Base-by-base conservation (phyloP, 2,113 vertebrate species). In the Centrocercus urophasianus region DNA sequence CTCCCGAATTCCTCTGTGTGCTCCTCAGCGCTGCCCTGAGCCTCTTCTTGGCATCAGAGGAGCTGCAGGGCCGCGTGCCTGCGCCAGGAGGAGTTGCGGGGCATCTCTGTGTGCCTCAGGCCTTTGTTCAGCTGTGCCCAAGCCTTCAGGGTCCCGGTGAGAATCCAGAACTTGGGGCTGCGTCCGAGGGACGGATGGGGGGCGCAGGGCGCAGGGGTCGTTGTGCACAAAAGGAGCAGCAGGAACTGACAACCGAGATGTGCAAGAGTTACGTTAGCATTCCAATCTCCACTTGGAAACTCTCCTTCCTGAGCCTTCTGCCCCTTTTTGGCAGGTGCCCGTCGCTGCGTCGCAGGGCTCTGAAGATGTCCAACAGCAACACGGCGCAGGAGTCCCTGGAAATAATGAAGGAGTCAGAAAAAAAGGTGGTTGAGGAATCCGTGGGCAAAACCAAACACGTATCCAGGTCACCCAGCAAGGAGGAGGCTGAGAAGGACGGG, bases 371-470 rank as follows among this genome's bases (percentile, higher is more conserved):
- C 95, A 98, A 96, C 97, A 98, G 98, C 97, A 98, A 95, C 97
- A 97, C 97, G 8, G 97, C 97, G 6, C 98, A 98, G 92, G 98
- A 98, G 96, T 97, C 98, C 78, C 95, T 98, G 96, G 98, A 98
- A 95, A 98, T 98, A 97, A 98, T 98, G 98, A 98, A 98, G 97
- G 98, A 98, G 95, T 98, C 98, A 1, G 98, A 98, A 96, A 98
- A 98, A 95, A 98, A 98, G 54, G 96, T 98, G 95, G 97, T 98
- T 4, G 98, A 98, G 93, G 98, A 98, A 92, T 98, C 98, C 78
- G 96, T 98, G 94, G 98, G 96, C 96, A 98, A 98, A 97, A 98
- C 96, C 95, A 98, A 98, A 92, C 96, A 96, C 5, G 94, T 98
- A 13, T 97, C 97, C 89, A 98, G 98, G 96, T 98, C 98, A 45